Conservation (phyloP, 2,113 vertebrate genomes). For the Lanius collurio region DNA sequence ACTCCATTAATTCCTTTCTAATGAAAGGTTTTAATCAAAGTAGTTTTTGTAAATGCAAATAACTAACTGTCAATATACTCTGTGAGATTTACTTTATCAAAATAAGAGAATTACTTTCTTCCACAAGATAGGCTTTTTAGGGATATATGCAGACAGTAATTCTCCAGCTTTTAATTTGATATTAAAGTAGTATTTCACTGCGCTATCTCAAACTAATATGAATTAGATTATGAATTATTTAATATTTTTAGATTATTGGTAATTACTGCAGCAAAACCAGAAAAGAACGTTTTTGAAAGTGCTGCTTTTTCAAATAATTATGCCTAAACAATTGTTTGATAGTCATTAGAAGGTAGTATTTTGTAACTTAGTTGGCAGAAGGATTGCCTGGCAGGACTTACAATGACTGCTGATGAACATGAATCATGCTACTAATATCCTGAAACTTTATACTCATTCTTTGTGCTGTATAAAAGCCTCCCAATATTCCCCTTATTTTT, state of each 20-base stretch:
- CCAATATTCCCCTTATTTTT: not conserved
- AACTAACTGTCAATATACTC: not conserved
- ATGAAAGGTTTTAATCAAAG: not conserved
- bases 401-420: not conserved
- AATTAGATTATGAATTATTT: not conserved
- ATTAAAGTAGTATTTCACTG: not conserved
- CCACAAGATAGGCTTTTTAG: not conserved
- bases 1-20: not conserved
- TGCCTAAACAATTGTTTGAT: not conserved
- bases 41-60: not conserved
- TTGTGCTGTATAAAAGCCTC: not conserved
- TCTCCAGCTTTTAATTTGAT: not conserved
- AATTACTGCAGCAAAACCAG: not conserved
- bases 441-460: not conserved
- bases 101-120: not conserved
- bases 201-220: not conserved
- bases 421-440: not conserved
- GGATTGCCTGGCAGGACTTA: not conserved
- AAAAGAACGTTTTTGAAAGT: not conserved
- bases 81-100: not conserved
- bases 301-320: not conserved
- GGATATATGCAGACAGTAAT: not conserved
- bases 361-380: not conserved
- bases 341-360: not conserved
- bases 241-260: not conserved